phyloP scores from a whole-genome alignment of 1,140 invertebrate species.

The Zeugodacus cucurbitae region DNA sequence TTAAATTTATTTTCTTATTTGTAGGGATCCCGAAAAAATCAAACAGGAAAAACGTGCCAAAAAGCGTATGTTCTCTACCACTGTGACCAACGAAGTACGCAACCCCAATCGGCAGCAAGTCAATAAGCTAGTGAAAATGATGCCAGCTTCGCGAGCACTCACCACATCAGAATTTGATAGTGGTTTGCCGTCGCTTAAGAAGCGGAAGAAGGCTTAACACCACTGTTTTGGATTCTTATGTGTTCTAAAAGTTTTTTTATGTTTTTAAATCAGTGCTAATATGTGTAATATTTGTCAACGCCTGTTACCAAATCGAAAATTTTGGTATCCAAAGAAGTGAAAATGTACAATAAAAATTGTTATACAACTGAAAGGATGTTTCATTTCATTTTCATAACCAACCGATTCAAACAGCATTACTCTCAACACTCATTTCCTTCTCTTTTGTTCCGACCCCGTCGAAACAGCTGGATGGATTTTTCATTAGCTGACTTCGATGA shows the following conservation, averaged over 20 bases:
- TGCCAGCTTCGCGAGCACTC: slow-evolving; percentile 52
- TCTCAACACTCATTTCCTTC: too few species aligned
- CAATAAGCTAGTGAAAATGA: slow-evolving; percentile 45
- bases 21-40: slow-evolving; percentile 62
- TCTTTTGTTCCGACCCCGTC: too few species aligned
- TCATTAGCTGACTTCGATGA: too few species aligned
- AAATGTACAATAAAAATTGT: too few species aligned
- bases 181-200: slow-evolving; percentile 51
- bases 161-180: slow-evolving; percentile 64
- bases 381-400: too few species aligned
- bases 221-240: background rate
- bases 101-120: slow-evolving; percentile 45
- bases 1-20: slow-evolving; percentile 14
- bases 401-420: too few species aligned
- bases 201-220: slow-evolving; percentile 34
- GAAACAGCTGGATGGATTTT: too few species aligned
- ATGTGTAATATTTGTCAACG: background rate
- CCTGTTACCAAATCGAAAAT: too few species aligned
- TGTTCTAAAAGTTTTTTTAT: background rate
- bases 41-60: slow-evolving; percentile 54
- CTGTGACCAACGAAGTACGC: slow-evolving; percentile 53
- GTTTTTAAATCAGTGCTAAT: background rate
- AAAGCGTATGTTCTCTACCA: slow-evolving; percentile 56
- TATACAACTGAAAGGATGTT: too few species aligned
- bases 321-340: too few species aligned